Evolutionary conservation across 2,113 vertebrate species (phyloP).

Genomic region (Sceloporus tristichus): DNA sequence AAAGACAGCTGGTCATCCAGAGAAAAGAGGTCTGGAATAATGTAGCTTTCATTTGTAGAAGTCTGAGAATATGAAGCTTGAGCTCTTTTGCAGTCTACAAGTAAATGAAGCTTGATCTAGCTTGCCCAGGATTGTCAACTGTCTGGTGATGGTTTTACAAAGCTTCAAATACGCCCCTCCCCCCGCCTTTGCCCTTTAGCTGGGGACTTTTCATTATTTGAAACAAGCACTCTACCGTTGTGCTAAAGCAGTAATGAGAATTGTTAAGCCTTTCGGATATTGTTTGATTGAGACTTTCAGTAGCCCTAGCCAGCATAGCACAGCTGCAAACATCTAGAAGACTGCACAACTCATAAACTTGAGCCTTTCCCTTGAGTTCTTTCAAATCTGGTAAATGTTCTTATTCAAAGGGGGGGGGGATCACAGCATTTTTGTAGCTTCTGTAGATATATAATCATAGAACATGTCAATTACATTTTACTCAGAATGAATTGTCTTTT

Average conservation of each 20-base stretch:
- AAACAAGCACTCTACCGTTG: too few relatives aligned
- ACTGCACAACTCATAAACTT: too few relatives aligned
- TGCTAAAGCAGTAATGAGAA: too few relatives aligned
- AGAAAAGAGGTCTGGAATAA: background rate
- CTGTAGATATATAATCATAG: background rate
- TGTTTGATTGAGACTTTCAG: background rate
- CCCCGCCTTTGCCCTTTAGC: too few relatives aligned
- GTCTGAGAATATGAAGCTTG: background rate
- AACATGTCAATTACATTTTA: background rate
- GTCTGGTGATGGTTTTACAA: background rate
- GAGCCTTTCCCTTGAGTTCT: background rate
- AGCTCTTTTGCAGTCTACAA: background rate
- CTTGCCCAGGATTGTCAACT: background rate
- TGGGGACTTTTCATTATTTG: too few relatives aligned
- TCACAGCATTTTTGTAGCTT: background rate
- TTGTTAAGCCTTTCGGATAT: too few relatives aligned
- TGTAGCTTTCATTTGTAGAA: background rate
- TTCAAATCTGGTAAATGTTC: background rate
- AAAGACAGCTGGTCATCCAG: background rate
- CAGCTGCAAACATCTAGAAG: too few relatives aligned
- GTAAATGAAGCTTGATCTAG: background rate
- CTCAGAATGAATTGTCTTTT: background rate
- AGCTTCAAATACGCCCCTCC: background rate
- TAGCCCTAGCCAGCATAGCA: too few relatives aligned
- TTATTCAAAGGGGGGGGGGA: background rate